phyloP scores from a whole-genome alignment of 2,797 vertebrate genomes.

The Poecilia picta region DNA sequence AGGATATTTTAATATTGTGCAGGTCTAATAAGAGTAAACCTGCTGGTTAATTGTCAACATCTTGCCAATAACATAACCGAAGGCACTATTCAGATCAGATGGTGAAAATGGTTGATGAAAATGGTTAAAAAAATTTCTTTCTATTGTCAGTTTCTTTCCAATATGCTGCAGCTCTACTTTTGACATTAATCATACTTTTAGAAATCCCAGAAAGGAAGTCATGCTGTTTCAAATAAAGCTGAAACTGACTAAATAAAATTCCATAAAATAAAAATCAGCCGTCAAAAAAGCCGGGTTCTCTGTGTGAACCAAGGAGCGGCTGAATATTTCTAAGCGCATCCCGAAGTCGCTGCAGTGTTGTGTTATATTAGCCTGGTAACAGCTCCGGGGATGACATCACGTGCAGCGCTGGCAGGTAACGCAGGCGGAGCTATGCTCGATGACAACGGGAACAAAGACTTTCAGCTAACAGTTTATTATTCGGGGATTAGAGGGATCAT shows the following conservation, averaged over 20 bases:
- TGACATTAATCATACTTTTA: not conserved
- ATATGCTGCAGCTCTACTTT: not conserved
- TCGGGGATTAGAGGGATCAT: not conserved
- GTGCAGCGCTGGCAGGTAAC: constrained; percentile 2
- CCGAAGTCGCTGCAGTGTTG: not conserved
- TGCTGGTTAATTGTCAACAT: too few species aligned
- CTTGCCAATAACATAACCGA: too few species aligned
- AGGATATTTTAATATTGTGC: too few species aligned
- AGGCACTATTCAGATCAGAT: too few species aligned
- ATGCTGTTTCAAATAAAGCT: not conserved
- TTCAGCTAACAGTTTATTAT: constrained; percentile 14
- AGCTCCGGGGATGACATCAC: not conserved
- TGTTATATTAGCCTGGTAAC: constrained; percentile 13
- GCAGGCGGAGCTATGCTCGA: not conserved
- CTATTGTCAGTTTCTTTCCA: too few species aligned
- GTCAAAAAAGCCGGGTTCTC: not conserved
- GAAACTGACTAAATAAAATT: not conserved
- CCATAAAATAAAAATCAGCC: not conserved
- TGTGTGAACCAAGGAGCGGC: not conserved
- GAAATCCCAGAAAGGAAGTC: not conserved
- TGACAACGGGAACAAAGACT: not conserved
- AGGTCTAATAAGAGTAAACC: too few species aligned
- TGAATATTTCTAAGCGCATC: not conserved
- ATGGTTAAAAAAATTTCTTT: too few species aligned
- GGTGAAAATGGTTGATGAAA: too few species aligned